Conservation (phyloP, 2,113 vertebrate species). For the Nesogale talazaci region DNA sequence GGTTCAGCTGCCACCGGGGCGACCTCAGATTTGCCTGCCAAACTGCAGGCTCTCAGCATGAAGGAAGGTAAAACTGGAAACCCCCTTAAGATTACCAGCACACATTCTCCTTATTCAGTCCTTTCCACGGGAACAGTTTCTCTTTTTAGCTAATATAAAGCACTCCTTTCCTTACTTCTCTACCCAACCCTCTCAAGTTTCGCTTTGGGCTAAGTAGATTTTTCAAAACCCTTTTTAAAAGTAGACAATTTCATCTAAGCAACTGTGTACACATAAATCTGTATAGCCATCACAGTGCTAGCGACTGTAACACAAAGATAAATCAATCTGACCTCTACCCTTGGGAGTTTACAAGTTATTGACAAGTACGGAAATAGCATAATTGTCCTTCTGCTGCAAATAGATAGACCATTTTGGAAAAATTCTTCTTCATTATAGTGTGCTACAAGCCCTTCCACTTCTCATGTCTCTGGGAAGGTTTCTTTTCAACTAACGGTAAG, state of each 20-base stretch:
- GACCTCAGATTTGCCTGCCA: slow-evolving; percentile 86
- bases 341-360: background rate
- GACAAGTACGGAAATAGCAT: background rate
- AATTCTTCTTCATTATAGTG: too few relatives aligned
- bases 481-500: too few relatives aligned
- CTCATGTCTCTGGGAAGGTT: too few relatives aligned
- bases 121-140: background rate
- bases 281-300: background rate
- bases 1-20: slow-evolving; percentile 82
- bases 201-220: background rate
- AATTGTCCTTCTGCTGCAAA: too few relatives aligned
- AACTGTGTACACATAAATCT: background rate
- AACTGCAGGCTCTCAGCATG: slow-evolving; percentile 88
- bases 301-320: background rate
- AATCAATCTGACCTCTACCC: background rate
- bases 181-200: background rate
- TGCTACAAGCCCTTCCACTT: too few relatives aligned
- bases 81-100: background rate
- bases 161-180: background rate
- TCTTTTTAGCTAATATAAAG: background rate
- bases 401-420: too few relatives aligned
- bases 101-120: background rate
- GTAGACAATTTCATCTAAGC: background rate
- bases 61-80: slow-evolving; percentile 86
- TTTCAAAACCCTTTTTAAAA: background rate